These are phyloP conservation scores for Steinernema khuongi DNA, from an alignment of 1,140 invertebrate species.

Conservation along the genomic window DNA sequence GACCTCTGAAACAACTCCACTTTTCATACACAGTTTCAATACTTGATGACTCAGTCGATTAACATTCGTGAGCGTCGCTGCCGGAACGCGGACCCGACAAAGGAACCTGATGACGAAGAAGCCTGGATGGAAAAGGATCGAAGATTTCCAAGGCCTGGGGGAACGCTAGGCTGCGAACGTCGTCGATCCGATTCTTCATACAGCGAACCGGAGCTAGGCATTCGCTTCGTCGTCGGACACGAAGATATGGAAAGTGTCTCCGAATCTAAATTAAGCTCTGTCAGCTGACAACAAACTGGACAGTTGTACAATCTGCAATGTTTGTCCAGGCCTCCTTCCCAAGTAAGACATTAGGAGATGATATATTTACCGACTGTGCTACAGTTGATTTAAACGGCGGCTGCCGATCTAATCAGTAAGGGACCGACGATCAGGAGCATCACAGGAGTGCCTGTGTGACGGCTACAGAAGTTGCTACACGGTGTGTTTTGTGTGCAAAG, in stretches of 20 bases:
- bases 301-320: not conserved
- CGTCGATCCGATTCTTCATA: not conserved
- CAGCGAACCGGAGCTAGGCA: not conserved
- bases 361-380: no score
- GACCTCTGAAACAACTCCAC: no score
- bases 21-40: not conserved
- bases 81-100: not conserved
- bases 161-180: not conserved
- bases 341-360: no score
- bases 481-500: no score
- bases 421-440: no score
- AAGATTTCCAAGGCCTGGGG: not conserved
- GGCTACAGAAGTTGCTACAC: no score
- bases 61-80: slow-evolving; percentile 2
- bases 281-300: not conserved
- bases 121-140: not conserved
- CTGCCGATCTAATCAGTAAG: no score
- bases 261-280: not conserved
- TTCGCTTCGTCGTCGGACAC: not conserved
- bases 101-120: slow-evolving; percentile 1
- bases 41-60: not conserved
- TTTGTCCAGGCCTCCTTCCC: not conserved
- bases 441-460: no score
- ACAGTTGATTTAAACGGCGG: no score
- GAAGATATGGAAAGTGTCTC: not conserved